phyloP scores from a whole-genome alignment of 2,797 vertebrate genomes.

The Pachyuromys duprasi region DNA sequence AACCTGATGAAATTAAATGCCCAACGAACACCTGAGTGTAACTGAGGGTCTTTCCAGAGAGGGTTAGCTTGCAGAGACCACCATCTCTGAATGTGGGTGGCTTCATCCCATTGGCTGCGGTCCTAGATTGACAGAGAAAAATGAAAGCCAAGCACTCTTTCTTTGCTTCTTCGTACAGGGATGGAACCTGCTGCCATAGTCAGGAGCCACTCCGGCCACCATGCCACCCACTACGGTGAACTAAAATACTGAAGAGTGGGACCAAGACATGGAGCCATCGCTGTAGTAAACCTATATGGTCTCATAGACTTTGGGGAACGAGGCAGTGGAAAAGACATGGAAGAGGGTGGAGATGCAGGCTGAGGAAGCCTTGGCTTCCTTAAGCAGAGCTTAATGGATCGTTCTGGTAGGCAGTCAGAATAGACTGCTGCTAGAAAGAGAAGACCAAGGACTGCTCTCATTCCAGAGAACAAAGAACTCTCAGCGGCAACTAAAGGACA shows the following conservation, averaged over 20 bases:
- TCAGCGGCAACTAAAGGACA: background rate
- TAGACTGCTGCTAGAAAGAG: background rate
- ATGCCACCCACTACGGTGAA: background rate
- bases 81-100: background rate
- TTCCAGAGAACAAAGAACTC: too few relatives aligned
- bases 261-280: too few relatives aligned
- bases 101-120: background rate
- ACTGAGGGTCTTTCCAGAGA: background rate
- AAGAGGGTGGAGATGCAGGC: background rate
- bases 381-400: background rate
- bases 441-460: background rate
- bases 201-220: background rate
- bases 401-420: too few relatives aligned
- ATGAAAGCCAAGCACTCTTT: background rate
- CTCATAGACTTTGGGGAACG: background rate
- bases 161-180: background rate
- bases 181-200: background rate
- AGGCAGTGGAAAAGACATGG: background rate
- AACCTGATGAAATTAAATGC: background rate
- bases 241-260: background rate
- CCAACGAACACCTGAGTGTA: background rate
- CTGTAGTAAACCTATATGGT: background rate
- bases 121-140: background rate
- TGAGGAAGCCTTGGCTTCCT: background rate
- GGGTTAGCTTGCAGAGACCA: background rate